These are phyloP conservation scores for Apamea anceps DNA, from an alignment of 2,888 invertebrate genomes.

Conservation along the genomic window DNA sequence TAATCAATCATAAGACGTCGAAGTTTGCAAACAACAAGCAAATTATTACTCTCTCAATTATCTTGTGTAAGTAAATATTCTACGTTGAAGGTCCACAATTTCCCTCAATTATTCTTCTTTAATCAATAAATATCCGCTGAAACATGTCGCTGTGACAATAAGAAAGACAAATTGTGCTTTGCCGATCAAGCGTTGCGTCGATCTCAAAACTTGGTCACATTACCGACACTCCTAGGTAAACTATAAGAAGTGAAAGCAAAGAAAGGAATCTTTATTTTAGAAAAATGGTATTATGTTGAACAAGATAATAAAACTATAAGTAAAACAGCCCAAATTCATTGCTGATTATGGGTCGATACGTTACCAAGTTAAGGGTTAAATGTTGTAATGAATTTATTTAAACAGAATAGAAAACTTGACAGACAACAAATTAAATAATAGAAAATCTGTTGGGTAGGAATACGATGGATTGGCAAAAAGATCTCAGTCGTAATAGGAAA, in stretches of 20 bases:
- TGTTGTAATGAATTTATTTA: too few species aligned
- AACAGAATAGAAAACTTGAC: background rate
- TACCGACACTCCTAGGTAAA: background rate
- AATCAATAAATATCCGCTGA: conserved; percentile 2
- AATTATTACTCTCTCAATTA: background rate
- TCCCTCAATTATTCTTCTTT: background rate
- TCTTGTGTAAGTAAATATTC: background rate
- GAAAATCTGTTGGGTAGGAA: background rate
- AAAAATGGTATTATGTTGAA: too few species aligned
- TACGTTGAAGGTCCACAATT: background rate
- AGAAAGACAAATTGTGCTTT: conserved; percentile 8
- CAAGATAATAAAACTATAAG: too few species aligned
- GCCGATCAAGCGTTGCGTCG: too few species aligned
- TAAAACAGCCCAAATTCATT: too few species aligned
- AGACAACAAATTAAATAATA: background rate
- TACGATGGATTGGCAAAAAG: too few species aligned
- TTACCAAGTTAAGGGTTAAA: too few species aligned
- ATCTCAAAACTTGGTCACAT: background rate
- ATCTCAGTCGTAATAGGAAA: too few species aligned
- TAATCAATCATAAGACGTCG: conserved; percentile 30
- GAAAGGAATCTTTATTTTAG: background rate
- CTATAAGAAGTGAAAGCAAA: background rate
- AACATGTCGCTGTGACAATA: conserved; percentile 7
- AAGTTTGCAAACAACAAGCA: conserved; percentile 19
- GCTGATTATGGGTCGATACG: too few species aligned